Conservation (phyloP, 2,113 vertebrate species). For the Leptocoma aspasia region DNA sequence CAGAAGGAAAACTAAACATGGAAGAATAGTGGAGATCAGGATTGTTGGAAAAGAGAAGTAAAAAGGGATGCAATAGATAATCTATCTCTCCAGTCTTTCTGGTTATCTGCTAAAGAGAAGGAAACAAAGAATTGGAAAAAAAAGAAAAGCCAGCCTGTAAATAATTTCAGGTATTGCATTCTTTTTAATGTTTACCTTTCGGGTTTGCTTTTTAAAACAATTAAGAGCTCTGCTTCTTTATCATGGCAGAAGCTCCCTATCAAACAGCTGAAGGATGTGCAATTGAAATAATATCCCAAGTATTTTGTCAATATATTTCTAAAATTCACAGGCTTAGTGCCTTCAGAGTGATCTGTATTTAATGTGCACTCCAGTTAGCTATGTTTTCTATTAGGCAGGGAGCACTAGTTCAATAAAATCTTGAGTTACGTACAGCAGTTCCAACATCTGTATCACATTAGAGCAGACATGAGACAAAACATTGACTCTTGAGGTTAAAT, state of each 20-base stretch:
- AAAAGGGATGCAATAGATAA: neutral
- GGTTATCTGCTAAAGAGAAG: neutral
- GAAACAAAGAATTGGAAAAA: neutral
- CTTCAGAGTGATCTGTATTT: slow-evolving; percentile 56
- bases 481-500: slow-evolving; percentile 78
- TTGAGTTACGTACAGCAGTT: slow-evolving; percentile 69
- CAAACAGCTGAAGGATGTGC: slow-evolving; percentile 23
- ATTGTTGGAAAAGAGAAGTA: neutral
- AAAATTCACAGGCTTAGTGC: slow-evolving; percentile 35
- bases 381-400: slow-evolving; percentile 74
- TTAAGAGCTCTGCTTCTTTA: neutral
- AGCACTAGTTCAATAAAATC: slow-evolving; percentile 68
- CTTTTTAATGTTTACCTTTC: neutral
- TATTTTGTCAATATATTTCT: slow-evolving; percentile 33
- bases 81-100: neutral
- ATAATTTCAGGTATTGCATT: neutral
- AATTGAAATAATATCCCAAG: slow-evolving; percentile 50
- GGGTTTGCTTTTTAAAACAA: neutral
- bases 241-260: neutral
- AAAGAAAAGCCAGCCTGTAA: neutral
- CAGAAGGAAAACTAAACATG: neutral
- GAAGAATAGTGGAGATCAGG: neutral
- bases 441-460: slow-evolving; percentile 79
- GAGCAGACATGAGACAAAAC: slow-evolving; percentile 79
- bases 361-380: slow-evolving; percentile 50